Evolutionary conservation across 2,888 invertebrate genomes (phyloP).

Genomic region (Cryptophagus acutangulus): DNA sequence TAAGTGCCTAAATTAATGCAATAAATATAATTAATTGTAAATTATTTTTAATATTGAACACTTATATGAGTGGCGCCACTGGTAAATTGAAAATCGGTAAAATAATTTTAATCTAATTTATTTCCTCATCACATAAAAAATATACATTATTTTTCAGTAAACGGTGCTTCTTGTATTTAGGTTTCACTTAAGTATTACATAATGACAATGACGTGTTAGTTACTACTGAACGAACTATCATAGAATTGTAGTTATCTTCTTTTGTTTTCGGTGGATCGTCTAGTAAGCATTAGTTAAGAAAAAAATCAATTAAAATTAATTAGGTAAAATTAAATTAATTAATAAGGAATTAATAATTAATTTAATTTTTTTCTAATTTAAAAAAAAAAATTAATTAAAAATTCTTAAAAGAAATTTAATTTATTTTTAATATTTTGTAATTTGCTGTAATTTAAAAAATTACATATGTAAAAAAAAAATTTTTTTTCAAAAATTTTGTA

Average conservation of each 20-base stretch:
- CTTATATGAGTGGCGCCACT: too few species aligned
- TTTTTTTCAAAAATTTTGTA: conserved; percentile 4
- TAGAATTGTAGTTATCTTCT: conserved; percentile 45
- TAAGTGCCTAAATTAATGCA: too few species aligned
- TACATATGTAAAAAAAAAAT: conserved; percentile 11
- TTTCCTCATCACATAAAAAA: conserved; percentile 1
- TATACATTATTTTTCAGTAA: not conserved
- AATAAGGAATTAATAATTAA: too few species aligned
- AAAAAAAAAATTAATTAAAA: conserved; percentile 3
- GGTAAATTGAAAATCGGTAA: conserved; percentile 5
- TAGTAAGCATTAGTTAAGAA: conserved; percentile 41
- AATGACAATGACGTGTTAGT: too few species aligned
- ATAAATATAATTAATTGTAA: too few species aligned
- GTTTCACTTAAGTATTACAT: too few species aligned
- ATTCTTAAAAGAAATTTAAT: conserved; percentile 8
- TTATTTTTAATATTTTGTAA: conserved; percentile 2
- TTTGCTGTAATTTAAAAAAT: not conserved
- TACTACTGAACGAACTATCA: too few species aligned
- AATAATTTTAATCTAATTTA: not conserved
- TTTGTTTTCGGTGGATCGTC: conserved; percentile 48
- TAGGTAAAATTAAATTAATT: too few species aligned
- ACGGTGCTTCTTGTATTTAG: too few species aligned
- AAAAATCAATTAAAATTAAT: not conserved
- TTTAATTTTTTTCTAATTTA: not conserved
- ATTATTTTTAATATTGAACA: too few species aligned